Evolutionary conservation across 2,888 invertebrate species (phyloP).

Genomic region (Drosophila monieri): DNA sequence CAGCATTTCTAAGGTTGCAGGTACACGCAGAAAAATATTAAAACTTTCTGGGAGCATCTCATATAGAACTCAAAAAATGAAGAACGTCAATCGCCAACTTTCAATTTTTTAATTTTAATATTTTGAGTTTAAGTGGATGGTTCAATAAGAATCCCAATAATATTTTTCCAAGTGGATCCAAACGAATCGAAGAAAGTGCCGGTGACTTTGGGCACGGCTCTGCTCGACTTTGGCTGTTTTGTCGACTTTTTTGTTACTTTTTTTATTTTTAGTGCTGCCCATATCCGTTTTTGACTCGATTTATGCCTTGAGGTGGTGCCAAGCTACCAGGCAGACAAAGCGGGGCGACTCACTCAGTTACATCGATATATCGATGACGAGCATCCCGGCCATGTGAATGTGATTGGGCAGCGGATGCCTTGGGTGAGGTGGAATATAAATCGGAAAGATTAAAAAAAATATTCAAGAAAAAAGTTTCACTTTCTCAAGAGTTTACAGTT

Average conservation of each 20-base stretch:
- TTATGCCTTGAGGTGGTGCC: slow-evolving; percentile 71
- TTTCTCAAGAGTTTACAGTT: slow-evolving; percentile 72
- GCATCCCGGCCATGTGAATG: slow-evolving; percentile 27
- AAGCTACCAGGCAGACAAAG: slow-evolving; percentile 25
- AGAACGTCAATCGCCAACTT: too few species aligned
- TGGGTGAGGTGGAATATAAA: slow-evolving; percentile 65
- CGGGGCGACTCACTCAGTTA: slow-evolving; percentile 59
- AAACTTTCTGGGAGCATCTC: neutral
- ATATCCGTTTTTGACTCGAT: slow-evolving; percentile 76
- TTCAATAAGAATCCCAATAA: neutral
- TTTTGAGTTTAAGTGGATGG: too few species aligned
- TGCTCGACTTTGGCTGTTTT: slow-evolving; percentile 54
- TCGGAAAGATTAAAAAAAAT: slow-evolving; percentile 57
- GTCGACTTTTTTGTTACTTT: slow-evolving; percentile 32
- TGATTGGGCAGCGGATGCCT: slow-evolving; percentile 43
- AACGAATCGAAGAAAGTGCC: slow-evolving; percentile 70
- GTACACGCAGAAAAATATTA: neutral
- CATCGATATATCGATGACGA: slow-evolving; percentile 47
- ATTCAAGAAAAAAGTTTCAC: slow-evolving; percentile 70
- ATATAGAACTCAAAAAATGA: too few species aligned
- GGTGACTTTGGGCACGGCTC: slow-evolving; percentile 43
- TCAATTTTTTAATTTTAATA: neutral
- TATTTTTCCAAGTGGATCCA: slow-evolving; percentile 26
- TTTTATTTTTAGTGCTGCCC: slow-evolving; percentile 56
- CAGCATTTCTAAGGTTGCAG: slow-evolving; percentile 54